These are phyloP conservation scores for Axinella damicornis DNA, from an alignment of 37 sponge, comb jelly and placozoan species.

Conservation along the genomic window DNA sequence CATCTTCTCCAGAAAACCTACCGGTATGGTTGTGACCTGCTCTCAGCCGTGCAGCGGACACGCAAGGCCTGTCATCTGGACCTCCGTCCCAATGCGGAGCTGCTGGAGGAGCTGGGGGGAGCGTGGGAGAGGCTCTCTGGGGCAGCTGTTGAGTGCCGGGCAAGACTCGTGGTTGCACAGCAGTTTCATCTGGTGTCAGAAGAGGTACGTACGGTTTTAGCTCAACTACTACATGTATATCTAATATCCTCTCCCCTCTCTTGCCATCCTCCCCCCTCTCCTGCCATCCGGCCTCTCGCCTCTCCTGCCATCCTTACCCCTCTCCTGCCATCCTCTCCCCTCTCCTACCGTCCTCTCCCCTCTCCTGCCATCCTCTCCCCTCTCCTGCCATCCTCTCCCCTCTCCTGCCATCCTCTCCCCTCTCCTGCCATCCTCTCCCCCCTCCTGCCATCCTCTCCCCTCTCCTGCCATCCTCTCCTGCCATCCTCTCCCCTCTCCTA, in stretches of 20 bases:
- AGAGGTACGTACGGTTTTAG: constrained; percentile 13
- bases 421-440: not conserved
- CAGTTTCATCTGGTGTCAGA: constrained; percentile 44
- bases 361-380: not conserved
- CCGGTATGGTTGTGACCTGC: constrained; percentile 67
- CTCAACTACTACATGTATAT: too few relatives aligned
- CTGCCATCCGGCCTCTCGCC: too few relatives aligned
- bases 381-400: not conserved
- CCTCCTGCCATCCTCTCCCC: not conserved
- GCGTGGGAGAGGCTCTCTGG: constrained; percentile 50
- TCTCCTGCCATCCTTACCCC: not conserved
- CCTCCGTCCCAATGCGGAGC: constrained; percentile 5
- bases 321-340: not conserved
- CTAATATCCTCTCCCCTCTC: not conserved
- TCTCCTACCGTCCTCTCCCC: not conserved
- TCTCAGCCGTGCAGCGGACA: constrained; percentile 54
- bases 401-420: not conserved
- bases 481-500: not conserved
- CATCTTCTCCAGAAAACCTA: constrained; percentile 48
- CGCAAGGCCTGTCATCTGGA: constrained; percentile 39
- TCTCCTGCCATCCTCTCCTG: too few relatives aligned
- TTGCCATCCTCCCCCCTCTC: not conserved
- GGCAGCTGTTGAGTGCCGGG: constrained; percentile 10
- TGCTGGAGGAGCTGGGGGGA: constrained; percentile 13
- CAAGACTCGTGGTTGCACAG: constrained; percentile 15